Percentiles rank a stretch among this genome's conserved stretches.
These are phyloP conservation scores for Chymomyza fuscimana DNA, from an alignment of 2,888 invertebrate species.

Conservation along the genomic window DNA sequence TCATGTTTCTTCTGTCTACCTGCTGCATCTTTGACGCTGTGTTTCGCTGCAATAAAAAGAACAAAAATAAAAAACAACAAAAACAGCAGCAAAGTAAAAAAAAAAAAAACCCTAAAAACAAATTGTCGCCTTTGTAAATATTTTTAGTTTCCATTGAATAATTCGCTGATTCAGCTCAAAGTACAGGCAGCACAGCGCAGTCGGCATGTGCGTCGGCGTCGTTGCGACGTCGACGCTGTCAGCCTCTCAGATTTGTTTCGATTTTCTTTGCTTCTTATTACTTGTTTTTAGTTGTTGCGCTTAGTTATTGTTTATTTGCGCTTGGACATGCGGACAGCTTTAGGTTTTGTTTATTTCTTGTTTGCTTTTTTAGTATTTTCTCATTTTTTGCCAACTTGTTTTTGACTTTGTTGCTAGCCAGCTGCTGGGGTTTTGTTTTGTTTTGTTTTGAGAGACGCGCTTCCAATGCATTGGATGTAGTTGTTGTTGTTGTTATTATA, in stretches of 20 bases:
- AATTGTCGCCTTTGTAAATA: conserved; percentile 34
- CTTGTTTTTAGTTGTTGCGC: conserved; percentile 28
- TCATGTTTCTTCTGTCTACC: conserved; percentile 26
- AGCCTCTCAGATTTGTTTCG: neutral
- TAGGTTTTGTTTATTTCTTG: conserved; percentile 31
- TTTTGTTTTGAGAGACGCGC: neutral
- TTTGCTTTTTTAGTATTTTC: conserved; percentile 17
- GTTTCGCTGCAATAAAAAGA: conserved; percentile 6
- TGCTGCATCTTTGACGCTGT: conserved; percentile 19
- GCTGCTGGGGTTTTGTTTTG: conserved; percentile 15
- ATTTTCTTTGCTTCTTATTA: conserved; percentile 23
- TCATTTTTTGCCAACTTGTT: conserved; percentile 18
- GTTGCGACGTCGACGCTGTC: neutral
- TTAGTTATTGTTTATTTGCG: conserved; percentile 46
- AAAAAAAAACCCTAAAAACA: conserved; percentile 46
- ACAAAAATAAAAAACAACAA: conserved; percentile 25
- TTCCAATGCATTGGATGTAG: neutral
- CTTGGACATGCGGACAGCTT: conserved; percentile 33
- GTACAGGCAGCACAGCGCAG: conserved; percentile 5
- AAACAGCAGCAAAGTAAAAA: conserved; percentile 21
- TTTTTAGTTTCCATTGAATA: conserved; percentile 55
- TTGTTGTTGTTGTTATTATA: neutral
- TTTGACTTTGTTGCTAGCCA: conserved; percentile 16
- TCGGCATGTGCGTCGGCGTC: conserved; percentile 20
- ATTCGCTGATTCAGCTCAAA: conserved; percentile 55